These are phyloP conservation scores for Cercocebus atys DNA, from an alignment of 2,113 vertebrate genomes.

Conservation along the genomic window DNA sequence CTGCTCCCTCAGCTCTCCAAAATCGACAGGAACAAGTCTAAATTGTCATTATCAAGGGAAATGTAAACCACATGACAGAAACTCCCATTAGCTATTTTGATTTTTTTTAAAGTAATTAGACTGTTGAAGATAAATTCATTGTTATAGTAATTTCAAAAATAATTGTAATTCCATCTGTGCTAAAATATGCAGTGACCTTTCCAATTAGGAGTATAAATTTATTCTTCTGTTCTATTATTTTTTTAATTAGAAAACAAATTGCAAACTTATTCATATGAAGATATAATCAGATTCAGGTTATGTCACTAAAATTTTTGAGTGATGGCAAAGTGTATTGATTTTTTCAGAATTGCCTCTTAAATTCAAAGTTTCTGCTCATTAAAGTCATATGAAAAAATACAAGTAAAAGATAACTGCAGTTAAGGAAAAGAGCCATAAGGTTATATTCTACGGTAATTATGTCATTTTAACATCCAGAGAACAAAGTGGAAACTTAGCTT, in stretches of 20 bases:
- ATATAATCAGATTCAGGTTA: background rate
- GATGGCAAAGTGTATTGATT: background rate
- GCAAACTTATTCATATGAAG: background rate
- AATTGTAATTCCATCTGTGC: background rate
- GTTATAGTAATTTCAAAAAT: background rate
- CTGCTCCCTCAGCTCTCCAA: background rate
- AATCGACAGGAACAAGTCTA: background rate
- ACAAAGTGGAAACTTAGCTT: background rate
- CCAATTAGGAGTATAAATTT: constrained; percentile 24
- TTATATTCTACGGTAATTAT: background rate
- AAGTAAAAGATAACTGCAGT: background rate
- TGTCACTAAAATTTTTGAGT: background rate
- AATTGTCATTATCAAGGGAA: background rate
- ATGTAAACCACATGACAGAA: background rate
- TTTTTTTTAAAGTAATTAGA: background rate
- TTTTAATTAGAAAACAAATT: background rate
- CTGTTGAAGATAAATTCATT: background rate
- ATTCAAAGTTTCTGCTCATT: background rate
- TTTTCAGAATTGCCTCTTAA: background rate
- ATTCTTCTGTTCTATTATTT: background rate
- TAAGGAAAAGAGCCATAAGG: background rate
- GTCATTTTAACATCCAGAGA: background rate
- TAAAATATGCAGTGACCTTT: background rate
- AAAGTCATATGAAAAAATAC: background rate
- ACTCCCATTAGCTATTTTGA: background rate